Evolutionary conservation across 2,888 invertebrate species (phyloP).

Genomic region (Halictus quadricinctus): DNA sequence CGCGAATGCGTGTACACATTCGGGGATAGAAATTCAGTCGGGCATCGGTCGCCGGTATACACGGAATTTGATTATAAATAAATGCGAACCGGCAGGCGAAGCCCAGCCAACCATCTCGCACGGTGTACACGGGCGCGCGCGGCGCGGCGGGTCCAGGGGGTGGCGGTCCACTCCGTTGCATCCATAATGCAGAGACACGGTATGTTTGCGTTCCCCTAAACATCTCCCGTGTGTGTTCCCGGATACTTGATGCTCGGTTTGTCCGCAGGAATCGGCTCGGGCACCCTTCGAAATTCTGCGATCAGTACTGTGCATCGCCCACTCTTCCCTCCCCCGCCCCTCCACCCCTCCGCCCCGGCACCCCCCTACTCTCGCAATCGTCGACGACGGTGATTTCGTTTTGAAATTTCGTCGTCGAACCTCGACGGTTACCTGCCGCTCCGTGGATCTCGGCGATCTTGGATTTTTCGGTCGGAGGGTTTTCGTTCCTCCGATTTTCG

Average conservation of each 20-base stretch:
- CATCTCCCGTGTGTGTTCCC: slow-evolving; percentile 76
- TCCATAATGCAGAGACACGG: slow-evolving; percentile 80
- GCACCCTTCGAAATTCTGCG: slow-evolving; percentile 68
- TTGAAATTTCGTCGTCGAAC: slow-evolving; percentile 53
- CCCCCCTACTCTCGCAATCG: not conserved
- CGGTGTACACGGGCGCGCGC: slow-evolving; percentile 65
- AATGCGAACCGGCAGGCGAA: slow-evolving; percentile 76
- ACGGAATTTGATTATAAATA: slow-evolving; percentile 82
- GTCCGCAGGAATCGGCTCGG: slow-evolving; percentile 74
- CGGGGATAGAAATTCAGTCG: slow-evolving; percentile 79
- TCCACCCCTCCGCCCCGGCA: not conserved
- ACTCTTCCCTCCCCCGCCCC: not conserved
- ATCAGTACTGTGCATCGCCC: slow-evolving; percentile 48
- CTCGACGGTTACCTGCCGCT: not conserved
- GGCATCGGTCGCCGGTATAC: slow-evolving; percentile 77
- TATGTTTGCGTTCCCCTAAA: slow-evolving; percentile 79
- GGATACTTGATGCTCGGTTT: slow-evolving; percentile 76
- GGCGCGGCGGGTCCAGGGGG: slow-evolving; percentile 31
- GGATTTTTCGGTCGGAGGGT: not conserved
- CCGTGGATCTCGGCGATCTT: not conserved
- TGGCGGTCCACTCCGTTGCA: slow-evolving; percentile 78
- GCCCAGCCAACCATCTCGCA: slow-evolving; percentile 72
- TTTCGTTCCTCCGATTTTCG: not conserved
- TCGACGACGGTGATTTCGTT: slow-evolving; percentile 61
- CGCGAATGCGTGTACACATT: slow-evolving; percentile 68